Evolutionary conservation across 2,888 invertebrate genomes (phyloP), one percentile per base, ranked within the genome.

Genomic region (Lycia hirtaria): DNA sequence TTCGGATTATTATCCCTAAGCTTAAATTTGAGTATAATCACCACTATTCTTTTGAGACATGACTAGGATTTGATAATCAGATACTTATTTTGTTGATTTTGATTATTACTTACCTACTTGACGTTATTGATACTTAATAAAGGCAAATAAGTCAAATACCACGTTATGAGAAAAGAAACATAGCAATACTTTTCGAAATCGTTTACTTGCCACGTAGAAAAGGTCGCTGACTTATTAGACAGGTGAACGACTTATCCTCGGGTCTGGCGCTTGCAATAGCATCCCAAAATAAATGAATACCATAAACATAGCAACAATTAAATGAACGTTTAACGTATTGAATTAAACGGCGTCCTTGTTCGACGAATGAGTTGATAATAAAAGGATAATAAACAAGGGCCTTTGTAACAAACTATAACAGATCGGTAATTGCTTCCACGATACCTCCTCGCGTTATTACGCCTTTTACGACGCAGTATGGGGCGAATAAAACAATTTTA

Each of bases 401-500:
- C 88, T 88, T 91, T 89, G 92, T 91, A 88, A 91, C 92, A 91
- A 91, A 91, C 92, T 92, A 91, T 92, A 91, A 91, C 91, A 91
- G 92, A 91, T 92, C 88, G 82, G 91, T 92, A 92, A 92, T 92
- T 92, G 92, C 89, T 89, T 89, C 87, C 86, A 87, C 91, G 89
- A 90, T 91, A 87, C 91, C 91, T 91, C 81, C 89, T 87, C 85
- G 85, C 89, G 90, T 92, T 91, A 92, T 92, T 91, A 92, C 92
- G 87, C 85, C 89, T 90, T 92, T 92, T 90, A 92, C 92, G 92
- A 91, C 85, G 87, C 88, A 89, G 91, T 90, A 91, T 90, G 90
- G 91, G 91, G 90, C 86, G 90, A 90, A 91, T 92, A 91, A 92
- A 92, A 89, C 92, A 91, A 91, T 90, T 91, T 92, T 92, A 92